Evolutionary conservation across 2,797 vertebrate genomes (phyloP), one percentile per base, ranked within the genome.

Genomic region (Diplodus sargus): DNA sequence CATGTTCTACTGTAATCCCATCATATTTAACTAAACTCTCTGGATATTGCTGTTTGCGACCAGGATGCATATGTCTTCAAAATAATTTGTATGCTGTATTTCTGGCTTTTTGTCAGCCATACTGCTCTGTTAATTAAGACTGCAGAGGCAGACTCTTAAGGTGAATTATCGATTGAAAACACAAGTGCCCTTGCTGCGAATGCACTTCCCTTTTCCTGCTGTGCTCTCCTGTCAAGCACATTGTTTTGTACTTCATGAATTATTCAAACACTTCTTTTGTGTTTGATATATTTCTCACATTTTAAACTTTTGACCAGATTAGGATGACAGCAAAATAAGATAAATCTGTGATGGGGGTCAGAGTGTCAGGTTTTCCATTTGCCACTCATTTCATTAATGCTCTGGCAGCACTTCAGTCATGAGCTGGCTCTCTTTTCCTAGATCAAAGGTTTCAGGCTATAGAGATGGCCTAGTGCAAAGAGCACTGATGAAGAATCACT

Each of bases 161-260:
- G 67, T 70, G 56, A 88, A 76, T 89, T 84, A 94, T 93, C 45
- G 82, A 89, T 90, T 76, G 74, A 66, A 86, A 74, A 90, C 70
- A 59, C 79, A 78, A 86, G 77, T 52, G 10, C 66, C 49, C 76
- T 70, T n/a, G 7, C 77, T 49, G 72, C 70, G 82, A 73, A 80
- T 75, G 75, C 80, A 65, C 82, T 80, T 76, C 64, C 23, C 65
- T 62, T 64, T 70, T 60, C 51, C 67, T 65, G 30, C 67, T 15
- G 0, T 53, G 48, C 74, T 77, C 74, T 63, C 74, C 78, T 86
- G 85, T 92, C 86, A 89, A 82, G 83, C 74, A 49, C 74, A 65
- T 85, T 84, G 86, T 90, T 91, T 93, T 87, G 76, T 84, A 65
- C 61, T 23, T 45, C 56, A 89, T 94, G 85, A 90, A 95, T 95